phyloP scores from a whole-genome alignment of 2,113 vertebrate genomes.

The Lanius collurio region DNA sequence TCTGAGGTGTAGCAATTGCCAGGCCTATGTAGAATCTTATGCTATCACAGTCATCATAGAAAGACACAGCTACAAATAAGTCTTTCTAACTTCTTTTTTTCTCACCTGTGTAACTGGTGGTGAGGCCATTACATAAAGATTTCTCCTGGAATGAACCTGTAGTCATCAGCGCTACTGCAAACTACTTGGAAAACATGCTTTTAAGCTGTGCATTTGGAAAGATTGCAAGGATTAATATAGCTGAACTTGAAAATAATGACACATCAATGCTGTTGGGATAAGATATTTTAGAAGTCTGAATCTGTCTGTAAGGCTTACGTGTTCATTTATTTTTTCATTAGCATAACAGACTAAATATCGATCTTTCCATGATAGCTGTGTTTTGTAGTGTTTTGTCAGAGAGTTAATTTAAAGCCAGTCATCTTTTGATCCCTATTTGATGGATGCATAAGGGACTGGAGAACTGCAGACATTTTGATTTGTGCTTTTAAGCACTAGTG shows the following conservation, averaged over 20 bases:
- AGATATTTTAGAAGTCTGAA: not conserved
- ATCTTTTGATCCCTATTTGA: not conserved
- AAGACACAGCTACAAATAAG: not conserved
- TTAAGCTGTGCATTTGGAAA: not conserved
- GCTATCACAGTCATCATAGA: not conserved
- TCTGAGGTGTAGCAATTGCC: not conserved
- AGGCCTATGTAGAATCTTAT: not conserved
- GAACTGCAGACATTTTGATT: not conserved
- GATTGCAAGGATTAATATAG: not conserved
- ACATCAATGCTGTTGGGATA: not conserved
- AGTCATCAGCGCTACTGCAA: not conserved
- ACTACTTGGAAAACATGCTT: not conserved
- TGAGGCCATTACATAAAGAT: not conserved
- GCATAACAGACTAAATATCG: not conserved
- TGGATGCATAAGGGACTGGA: not conserved
- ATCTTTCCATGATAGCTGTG: not conserved
- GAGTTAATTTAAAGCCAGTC: not conserved
- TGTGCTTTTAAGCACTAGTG: not conserved
- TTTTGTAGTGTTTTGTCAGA: not conserved
- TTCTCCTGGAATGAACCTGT: constrained; percentile 19
- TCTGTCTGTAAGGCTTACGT: not conserved
- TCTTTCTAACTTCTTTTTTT: not conserved
- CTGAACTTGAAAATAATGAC: constrained; percentile 16
- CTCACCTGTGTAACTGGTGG: not conserved
- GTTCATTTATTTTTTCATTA: constrained; percentile 8